Evolutionary conservation across 2,888 invertebrate species (phyloP), one percentile per base, ranked within the genome.

Genomic region (Catocala fraxini): DNA sequence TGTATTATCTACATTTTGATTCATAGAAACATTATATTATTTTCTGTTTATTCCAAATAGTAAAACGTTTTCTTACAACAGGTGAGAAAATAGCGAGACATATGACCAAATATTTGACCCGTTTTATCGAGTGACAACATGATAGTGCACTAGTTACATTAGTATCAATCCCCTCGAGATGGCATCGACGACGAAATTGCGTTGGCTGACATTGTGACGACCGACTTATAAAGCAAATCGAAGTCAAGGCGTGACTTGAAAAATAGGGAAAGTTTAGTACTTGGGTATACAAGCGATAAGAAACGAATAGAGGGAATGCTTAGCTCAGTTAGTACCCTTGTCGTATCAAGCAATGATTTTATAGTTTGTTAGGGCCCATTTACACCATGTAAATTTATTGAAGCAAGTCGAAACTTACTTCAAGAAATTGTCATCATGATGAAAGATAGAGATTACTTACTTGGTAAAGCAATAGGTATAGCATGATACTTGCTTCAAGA

Each of bases 181-280:
- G 35, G 12, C n/a, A 64, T 65, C 52, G 66, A 59, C 55, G 52
- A 45, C 61, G 57, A 70, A 73, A 77, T 73, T 68, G 60, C 53
- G 61, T 59, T 45, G 51, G 47, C 56, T 61, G 56, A 63, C 58
- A 61, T 42, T 60, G 51, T 46, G 35, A 47, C 42, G 48, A 46
- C 52, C 52, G 7, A 43, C 39, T 56, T 53, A 49, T 46, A 54
- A 59, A 35, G 51, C 15, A 63, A 61, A 71, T 51, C 49, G 15
- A 51, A 54, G 46, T 41, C 56, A 33, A 48, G n/a, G 4, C 10
- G 48, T 6, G 10, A 39, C 35, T 6, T 39, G 41, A 41, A 42
- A n/a, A 25, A 42, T 34, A n/a, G 4, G 11, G 33, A 45, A 5
- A 2, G 33, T 43, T 33, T 33, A 6, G 25, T 43, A 33, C 9